Conservation (phyloP, 1,140 invertebrate species). For the Archivesica marissinica region DNA sequence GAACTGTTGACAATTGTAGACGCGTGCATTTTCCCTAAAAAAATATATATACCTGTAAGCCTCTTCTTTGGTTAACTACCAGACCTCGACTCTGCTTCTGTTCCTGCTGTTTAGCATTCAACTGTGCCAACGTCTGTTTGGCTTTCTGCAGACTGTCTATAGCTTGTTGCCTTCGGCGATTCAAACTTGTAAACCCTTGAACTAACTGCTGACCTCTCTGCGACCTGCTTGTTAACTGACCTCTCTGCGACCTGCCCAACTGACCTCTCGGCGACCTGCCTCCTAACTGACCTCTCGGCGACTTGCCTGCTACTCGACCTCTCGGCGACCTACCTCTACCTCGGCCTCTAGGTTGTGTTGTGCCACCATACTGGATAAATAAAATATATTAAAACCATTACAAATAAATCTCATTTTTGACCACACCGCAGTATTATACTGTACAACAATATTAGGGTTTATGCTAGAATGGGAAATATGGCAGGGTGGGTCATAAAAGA, state of each 20-base stretch:
- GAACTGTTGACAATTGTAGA: no score
- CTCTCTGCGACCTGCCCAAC: background rate
- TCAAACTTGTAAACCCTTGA: slow-evolving; percentile 16
- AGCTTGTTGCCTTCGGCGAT: slow-evolving; percentile 11
- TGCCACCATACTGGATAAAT: background rate
- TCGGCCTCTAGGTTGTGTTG: slow-evolving; percentile 14
- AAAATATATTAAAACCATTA: background rate
- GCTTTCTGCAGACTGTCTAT: slow-evolving; percentile 21
- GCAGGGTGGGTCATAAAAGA: no score
- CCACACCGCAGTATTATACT: background rate
- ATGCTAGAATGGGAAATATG: no score
- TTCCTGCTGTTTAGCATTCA: slow-evolving; percentile 18
- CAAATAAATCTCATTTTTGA: background rate
- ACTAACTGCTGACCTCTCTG: background rate
- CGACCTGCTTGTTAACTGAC: background rate
- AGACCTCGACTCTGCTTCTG: slow-evolving; percentile 28
- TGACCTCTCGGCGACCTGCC: background rate
- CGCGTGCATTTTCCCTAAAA: no score
- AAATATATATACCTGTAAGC: slow-evolving; percentile 41
- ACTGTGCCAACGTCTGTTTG: slow-evolving; percentile 20
- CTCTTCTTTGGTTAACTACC: slow-evolving; percentile 31
- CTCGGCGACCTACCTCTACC: background rate
- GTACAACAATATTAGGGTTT: background rate
- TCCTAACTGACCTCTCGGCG: background rate
- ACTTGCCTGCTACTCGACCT: background rate